Evolutionary conservation across 2,113 vertebrate species (phyloP).

Genomic region (Phasianus colchicus): DNA sequence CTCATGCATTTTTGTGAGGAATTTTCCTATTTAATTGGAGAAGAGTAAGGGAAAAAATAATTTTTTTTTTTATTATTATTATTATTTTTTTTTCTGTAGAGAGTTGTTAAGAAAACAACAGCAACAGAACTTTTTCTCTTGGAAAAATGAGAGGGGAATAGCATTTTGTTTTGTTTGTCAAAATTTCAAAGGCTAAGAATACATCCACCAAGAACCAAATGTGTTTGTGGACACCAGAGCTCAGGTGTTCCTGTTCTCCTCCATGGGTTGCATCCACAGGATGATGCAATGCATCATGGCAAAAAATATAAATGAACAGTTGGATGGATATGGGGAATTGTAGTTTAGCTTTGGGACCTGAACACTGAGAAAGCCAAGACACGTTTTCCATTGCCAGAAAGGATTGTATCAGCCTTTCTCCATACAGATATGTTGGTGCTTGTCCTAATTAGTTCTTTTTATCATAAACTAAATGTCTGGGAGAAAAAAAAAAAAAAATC

Average conservation of each 20-base stretch:
- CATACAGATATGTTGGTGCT: neutral
- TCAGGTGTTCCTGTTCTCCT: neutral
- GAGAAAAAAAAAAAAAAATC: fast-evolving
- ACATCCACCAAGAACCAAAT: neutral
- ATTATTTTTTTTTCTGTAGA: neutral
- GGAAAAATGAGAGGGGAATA: neutral
- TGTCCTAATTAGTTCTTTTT: neutral
- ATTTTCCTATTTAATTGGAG: neutral
- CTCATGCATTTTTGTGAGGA: neutral
- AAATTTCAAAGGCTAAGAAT: neutral
- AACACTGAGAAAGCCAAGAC: too few species aligned
- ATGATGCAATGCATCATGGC: fast-evolving
- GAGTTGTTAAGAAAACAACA: neutral
- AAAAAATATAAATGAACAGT: fast-evolving
- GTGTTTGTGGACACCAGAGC: neutral
- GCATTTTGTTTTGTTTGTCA: neutral
- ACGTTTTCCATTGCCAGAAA: neutral
- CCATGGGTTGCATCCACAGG: neutral
- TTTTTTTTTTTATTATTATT: too few species aligned
- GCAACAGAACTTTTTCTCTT: neutral
- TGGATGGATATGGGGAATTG: neutral
- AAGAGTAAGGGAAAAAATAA: neutral
- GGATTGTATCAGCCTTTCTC: neutral
- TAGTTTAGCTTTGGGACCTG: neutral
- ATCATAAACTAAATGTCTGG: neutral